A percentile compares a stretch with the other conserved stretches of the same genome.
These are phyloP conservation scores for Melanotaenia maccullochi DNA, from an alignment of 2,797 vertebrate genomes.

Conservation along the genomic window DNA sequence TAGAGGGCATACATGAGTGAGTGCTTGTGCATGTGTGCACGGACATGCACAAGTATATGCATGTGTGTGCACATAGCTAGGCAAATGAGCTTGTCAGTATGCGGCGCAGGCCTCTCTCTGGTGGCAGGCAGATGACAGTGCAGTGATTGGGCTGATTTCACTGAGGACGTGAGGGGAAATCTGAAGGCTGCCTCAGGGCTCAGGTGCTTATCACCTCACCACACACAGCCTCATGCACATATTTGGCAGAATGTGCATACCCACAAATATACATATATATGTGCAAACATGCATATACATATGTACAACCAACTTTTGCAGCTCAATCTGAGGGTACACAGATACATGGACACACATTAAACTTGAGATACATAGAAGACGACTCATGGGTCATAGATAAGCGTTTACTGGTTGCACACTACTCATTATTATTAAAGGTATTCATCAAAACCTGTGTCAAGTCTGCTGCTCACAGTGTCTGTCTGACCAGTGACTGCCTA, in stretches of 20 bases:
- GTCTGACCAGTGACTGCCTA: constrained; percentile 24
- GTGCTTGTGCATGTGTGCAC: constrained; percentile 8
- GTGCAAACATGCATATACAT: neutral
- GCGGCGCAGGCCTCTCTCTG: constrained; percentile 73
- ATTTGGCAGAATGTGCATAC: neutral
- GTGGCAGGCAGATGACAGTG: constrained; percentile 78
- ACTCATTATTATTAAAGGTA: constrained; percentile 62
- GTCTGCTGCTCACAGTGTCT: constrained; percentile 14
- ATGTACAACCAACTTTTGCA: constrained; percentile 41
- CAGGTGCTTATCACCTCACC: constrained; percentile 78
- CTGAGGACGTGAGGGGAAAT: constrained; percentile 78
- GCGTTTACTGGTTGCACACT: constrained; percentile 14
- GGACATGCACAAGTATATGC: neutral
- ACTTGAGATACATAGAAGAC: constrained; percentile 5
- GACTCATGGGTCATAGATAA: constrained; percentile 12
- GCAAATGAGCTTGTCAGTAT: constrained; percentile 78
- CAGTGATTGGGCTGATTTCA: constrained; percentile 81
- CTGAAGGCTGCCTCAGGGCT: constrained; percentile 75
- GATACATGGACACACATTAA: constrained; percentile 8
- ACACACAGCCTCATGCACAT: constrained; percentile 39
- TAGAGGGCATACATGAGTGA: constrained; percentile 45
- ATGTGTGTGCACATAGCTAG: constrained; percentile 40
- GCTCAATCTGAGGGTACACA: neutral
- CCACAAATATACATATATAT: constrained; percentile 1
- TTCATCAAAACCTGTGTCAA: constrained; percentile 64